Base-by-base conservation (phyloP, 2,888 invertebrate species). In the Therioaphis trifolii region DNA sequence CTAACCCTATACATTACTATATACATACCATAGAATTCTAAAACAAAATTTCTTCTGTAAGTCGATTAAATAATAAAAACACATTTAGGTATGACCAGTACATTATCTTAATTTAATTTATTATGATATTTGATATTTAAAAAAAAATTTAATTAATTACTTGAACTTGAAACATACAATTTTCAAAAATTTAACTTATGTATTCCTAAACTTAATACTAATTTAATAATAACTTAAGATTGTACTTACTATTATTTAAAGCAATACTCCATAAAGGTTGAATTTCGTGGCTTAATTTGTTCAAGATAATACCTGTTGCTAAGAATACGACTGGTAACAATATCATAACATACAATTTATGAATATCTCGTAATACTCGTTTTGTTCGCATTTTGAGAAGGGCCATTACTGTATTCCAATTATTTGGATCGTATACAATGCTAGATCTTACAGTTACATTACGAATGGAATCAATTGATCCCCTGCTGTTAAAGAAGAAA, bases 301-400 rank as follows among this genome's bases (percentile, higher is more conserved):
- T 90, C 85, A 93, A 89, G 87, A 93, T 93, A 27, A 94, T 91
- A 12, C 93, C 93, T 21, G 93, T 88, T 0, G 92, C 93, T 82
- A 93, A 93, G 84, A 93, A 91, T 11, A 87, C 91, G 4, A 94
- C 90, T 0, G 94, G 94, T 88, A 94, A 90, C 76, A 94, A 90
- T 85, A 94, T 92, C 90, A 94, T 93, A 86, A 94, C 93, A 87
- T 94, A 93, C 1, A 94, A 89, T 87, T 94, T 92, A 88, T 93
- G 93, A 0, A 93, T 91, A 87, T 93, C 94, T 43, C 94, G 89
- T 85, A 93, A 90, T 89, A 94, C 91, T 84, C 93, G 89, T 66
- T 93, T 89, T 0, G 91, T 90, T 84, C 94, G 89, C 86, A 94
- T 89, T 88, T 92, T 91, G 71, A 94, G 90, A 86, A 94, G 90